These are phyloP conservation scores for Drymodes brunneopygia DNA, from an alignment of 2,113 vertebrate species.

Conservation along the genomic window DNA sequence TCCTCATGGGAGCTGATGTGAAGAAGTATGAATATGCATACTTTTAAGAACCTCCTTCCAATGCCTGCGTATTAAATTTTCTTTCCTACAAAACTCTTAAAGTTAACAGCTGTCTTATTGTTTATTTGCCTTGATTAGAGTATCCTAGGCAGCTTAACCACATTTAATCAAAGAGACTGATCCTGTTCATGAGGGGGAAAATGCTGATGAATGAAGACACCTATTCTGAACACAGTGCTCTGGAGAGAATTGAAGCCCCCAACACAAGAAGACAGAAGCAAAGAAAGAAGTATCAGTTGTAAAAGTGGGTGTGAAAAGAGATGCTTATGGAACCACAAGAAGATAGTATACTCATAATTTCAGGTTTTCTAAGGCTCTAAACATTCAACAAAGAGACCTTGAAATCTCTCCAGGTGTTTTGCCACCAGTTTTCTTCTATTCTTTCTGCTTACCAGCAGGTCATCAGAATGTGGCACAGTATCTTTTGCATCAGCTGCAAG, in stretches of 20 bases:
- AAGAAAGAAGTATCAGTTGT: background rate
- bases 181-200: background rate
- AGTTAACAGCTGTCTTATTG: background rate
- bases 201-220: background rate
- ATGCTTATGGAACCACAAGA: background rate
- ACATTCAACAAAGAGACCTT: background rate
- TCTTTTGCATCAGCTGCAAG: background rate
- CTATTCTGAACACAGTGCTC: background rate
- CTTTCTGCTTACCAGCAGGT: background rate
- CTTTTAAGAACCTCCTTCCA: background rate
- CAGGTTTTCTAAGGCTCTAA: background rate
- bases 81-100: background rate
- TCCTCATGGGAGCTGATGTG: background rate
- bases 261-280: background rate
- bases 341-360: background rate
- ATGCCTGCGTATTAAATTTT: background rate
- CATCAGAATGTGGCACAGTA: background rate
- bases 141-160: background rate
- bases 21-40: background rate
- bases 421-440: background rate
- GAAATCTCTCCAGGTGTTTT: background rate
- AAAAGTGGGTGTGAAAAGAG: background rate
- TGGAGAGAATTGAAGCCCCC: background rate
- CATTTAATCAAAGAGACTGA: background rate
- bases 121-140: conserved; percentile 6